Conservation (phyloP, 2,888 invertebrate genomes). For the Caenorhabditis sp. region DNA sequence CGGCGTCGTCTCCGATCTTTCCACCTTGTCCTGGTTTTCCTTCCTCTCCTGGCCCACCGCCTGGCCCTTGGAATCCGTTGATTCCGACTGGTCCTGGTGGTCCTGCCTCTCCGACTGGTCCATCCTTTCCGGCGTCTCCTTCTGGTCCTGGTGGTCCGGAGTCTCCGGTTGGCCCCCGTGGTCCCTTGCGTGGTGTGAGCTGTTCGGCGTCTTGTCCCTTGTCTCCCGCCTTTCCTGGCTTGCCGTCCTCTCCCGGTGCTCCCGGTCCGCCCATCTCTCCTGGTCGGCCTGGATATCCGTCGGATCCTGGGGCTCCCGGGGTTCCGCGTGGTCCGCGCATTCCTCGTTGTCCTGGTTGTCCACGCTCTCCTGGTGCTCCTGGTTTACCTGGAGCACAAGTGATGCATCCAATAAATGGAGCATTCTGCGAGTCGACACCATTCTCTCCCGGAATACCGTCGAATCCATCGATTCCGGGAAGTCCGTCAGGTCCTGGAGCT, state of each 20-base stretch:
- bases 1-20: conserved; percentile 55
- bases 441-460: conserved; percentile 53
- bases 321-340: conserved; percentile 57
- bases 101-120: conserved; percentile 49
- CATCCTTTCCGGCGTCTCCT: conserved; percentile 56
- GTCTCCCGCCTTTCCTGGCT: conserved; percentile 56
- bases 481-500: conserved; percentile 48
- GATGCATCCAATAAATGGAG: conserved; percentile 57
- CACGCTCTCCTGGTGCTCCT: conserved; percentile 49
- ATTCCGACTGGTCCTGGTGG: conserved; percentile 53
- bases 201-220: conserved; percentile 56
- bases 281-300: conserved; percentile 48
- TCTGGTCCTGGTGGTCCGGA: conserved; percentile 56
- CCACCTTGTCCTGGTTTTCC: conserved; percentile 49
- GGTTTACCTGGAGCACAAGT: conserved; percentile 56
- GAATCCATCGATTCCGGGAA: conserved; percentile 49
- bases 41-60: conserved; percentile 57
- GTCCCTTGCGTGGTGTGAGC: conserved; percentile 56
- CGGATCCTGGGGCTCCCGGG: conserved; percentile 44
- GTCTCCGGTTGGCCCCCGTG: conserved; percentile 58
- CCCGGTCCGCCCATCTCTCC: conserved; percentile 56
- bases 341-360: conserved; percentile 58
- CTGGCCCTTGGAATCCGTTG: conserved; percentile 56
- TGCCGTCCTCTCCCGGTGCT: conserved; percentile 52
- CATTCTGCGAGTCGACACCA: conserved; percentile 52